A percentile compares a stretch with the other conserved stretches of the same genome.
phyloP scores from a whole-genome alignment of 2,888 invertebrate genomes.

The Lithodes maja region DNA sequence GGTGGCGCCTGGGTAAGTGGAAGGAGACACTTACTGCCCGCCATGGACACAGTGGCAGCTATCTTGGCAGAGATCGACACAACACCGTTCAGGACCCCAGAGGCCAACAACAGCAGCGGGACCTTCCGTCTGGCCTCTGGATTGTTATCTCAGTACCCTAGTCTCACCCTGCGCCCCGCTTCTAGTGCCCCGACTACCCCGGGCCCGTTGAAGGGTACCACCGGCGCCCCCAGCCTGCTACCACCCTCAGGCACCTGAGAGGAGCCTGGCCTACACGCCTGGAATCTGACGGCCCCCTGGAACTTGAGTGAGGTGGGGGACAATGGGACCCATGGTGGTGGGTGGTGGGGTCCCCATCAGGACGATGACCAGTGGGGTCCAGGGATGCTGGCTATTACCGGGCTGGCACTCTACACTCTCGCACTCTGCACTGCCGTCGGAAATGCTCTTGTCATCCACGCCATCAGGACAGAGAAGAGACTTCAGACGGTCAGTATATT shows the following conservation, averaged over 20 bases:
- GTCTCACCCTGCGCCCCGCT: neutral
- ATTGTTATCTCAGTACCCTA: neutral
- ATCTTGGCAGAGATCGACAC: constrained; percentile 52
- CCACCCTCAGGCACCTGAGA: constrained; percentile 15
- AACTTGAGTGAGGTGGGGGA: constrained; percentile 17
- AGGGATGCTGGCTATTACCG: constrained; percentile 70
- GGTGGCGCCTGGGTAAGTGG: neutral
- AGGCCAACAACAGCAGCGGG: constrained; percentile 25
- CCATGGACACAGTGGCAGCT: constrained; percentile 32
- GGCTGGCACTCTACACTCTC: constrained; percentile 75
- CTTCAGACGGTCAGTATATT: constrained; percentile 75
- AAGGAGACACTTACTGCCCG: neutral
- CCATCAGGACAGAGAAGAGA: constrained; percentile 76
- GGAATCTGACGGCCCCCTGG: neutral
- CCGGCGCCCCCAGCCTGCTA: neutral
- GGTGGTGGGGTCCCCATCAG: neutral
- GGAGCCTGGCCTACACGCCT: neutral
- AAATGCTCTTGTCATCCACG: constrained; percentile 77
- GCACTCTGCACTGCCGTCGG: constrained; percentile 76
- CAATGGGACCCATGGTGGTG: constrained; percentile 13
- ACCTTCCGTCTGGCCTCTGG: neutral
- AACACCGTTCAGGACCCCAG: constrained; percentile 49
- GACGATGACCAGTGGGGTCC: constrained; percentile 44
- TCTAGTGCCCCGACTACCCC: neutral
- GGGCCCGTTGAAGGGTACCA: neutral